Base-by-base conservation (phyloP, 2,888 invertebrate species). In the Drosophila macrothrix region DNA sequence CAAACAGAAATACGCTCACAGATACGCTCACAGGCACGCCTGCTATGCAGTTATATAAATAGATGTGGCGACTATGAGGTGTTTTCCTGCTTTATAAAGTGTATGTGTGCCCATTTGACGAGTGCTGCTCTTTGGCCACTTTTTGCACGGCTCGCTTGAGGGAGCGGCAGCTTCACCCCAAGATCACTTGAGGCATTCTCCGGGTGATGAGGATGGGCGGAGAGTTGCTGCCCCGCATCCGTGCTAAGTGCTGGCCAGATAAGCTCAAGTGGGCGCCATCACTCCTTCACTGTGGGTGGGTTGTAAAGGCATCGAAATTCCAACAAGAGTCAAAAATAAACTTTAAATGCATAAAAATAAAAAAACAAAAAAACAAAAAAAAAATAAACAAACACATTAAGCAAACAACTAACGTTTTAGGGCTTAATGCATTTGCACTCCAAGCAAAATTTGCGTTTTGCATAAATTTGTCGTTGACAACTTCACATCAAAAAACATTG, bases 11-110 rank as follows among this genome's bases (percentile, higher is more conserved):
- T 16, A 46, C 2, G 46, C 46, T 35, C 35, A 46, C 46, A 16
- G 46, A 25, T 16, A 46, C 2, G 46, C 46, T 35, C 35, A 63
- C 62, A 61, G 37, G 60, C 71, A 73, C 25, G 78, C 69, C 67
- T 76, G 85, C 79, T 68, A 82, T 87, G 89, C 89, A 88, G 82
- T 82, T 82, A 82, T 79, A 82, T 80, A 9, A 31, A 82, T 80
- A 82, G 78, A 65, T 46, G 35, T 56, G 49, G 60, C 60, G 46
- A 69, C 59, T 76, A 73, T 75, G 88, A 88, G 88, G 88, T 83
- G 83, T 88, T 76, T 85, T 83, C 85, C 88, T 88, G 85, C 72
- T 75, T 83, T 83, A 75, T 72, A 78, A 64, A 81, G 64, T 80
- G 76, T 72, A 25, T 55, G 28, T 72, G 78, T 82, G 84, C 83